phyloP scores from a whole-genome alignment of 2,888 invertebrate genomes.

The Microplitis deprimator region DNA sequence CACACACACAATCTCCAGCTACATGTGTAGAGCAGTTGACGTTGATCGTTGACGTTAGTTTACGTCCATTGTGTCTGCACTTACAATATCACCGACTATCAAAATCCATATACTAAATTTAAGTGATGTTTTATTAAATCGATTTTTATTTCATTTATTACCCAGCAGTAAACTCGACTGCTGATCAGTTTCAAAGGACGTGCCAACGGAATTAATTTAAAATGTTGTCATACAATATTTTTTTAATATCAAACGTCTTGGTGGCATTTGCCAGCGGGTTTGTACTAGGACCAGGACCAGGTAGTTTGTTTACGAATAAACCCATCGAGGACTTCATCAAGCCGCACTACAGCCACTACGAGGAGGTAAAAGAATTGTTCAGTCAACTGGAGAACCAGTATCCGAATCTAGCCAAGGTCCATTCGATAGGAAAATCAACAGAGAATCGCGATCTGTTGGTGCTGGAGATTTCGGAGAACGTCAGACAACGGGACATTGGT shows the following conservation, averaged over 20 bases:
- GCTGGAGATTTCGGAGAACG: slow-evolving; percentile 84
- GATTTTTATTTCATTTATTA: background rate
- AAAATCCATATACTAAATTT: background rate
- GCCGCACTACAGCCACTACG: slow-evolving; percentile 78
- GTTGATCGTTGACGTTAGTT: background rate
- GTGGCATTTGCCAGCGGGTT: slow-evolving; percentile 36
- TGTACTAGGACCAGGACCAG: slow-evolving; percentile 34
- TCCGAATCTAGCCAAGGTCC: slow-evolving; percentile 80
- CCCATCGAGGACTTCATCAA: slow-evolving; percentile 59
- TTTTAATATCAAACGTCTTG: slow-evolving; percentile 33
- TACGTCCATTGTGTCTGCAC: background rate
- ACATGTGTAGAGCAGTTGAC: background rate
- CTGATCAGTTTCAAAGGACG: background rate
- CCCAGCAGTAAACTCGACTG: background rate
- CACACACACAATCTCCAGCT: background rate
- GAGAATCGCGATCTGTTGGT: slow-evolving; percentile 86
- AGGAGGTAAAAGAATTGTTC: slow-evolving; percentile 79
- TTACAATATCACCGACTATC: background rate
- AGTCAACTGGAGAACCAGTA: slow-evolving; percentile 77
- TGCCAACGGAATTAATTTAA: background rate
- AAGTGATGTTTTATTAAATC: background rate
- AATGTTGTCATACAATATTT: background rate
- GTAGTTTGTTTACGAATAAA: background rate
- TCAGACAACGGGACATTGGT: slow-evolving; percentile 74
- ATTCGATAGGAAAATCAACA: slow-evolving; percentile 88